Percentiles rank a stretch among this genome's conserved stretches.
phyloP scores from a whole-genome alignment of 2,113 vertebrate genomes.

The Meles meles region DNA sequence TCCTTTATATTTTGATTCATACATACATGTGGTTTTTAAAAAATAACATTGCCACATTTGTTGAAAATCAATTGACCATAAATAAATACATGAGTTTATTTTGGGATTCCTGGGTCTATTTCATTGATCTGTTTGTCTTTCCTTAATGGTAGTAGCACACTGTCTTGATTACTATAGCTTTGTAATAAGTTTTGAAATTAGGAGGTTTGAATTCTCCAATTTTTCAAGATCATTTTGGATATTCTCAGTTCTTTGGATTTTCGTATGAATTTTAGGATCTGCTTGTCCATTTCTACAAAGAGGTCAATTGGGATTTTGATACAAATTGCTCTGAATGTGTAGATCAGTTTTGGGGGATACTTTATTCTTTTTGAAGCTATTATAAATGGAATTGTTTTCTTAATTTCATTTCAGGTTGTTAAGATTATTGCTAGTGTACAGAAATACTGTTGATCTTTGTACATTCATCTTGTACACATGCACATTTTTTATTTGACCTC shows the following conservation, averaged over 20 bases:
- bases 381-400: not conserved
- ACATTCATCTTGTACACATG: not conserved
- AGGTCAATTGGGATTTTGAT: not conserved
- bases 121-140: not conserved
- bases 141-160: not conserved
- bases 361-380: not conserved
- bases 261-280: not conserved
- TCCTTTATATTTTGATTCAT: not conserved
- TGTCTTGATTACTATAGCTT: not conserved
- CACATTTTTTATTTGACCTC: not conserved
- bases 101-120: not conserved
- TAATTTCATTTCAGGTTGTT: not conserved
- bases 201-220: not conserved
- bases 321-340: not conserved
- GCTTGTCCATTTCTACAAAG: not conserved
- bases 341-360: not conserved
- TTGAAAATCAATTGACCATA: not conserved
- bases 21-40: not conserved
- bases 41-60: not conserved
- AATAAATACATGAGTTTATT: not conserved
- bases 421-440: not conserved
- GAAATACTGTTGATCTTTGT: not conserved
- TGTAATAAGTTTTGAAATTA: constrained; percentile 10
- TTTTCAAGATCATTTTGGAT: not conserved
- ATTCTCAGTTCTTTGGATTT: not conserved